A percentile compares a stretch with the other conserved stretches of the same genome.
Conservation (phyloP, 2,888 invertebrate genomes). For the Spilosoma lubricipeda region DNA sequence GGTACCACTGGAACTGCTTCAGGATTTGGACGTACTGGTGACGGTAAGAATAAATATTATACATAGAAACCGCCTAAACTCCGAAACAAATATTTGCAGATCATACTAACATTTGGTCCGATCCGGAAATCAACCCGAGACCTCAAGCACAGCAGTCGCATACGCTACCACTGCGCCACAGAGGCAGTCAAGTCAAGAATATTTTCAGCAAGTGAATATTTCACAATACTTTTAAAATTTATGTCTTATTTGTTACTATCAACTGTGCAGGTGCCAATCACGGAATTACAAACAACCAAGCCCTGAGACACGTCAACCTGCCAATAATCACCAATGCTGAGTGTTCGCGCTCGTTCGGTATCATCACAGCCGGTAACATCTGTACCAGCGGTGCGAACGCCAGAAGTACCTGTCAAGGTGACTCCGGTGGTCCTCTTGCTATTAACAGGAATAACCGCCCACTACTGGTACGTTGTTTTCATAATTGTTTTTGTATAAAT, state of each 20-base stretch:
- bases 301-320: constrained; percentile 13
- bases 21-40: constrained; percentile 59
- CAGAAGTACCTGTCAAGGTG: constrained; percentile 61
- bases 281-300: constrained; percentile 3
- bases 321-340: constrained; percentile 59
- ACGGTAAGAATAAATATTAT: too few species aligned
- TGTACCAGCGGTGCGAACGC: constrained; percentile 63
- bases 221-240: neutral
- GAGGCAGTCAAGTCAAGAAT: too few species aligned
- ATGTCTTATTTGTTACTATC: neutral
- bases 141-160: too few species aligned
- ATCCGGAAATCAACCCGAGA: too few species aligned
- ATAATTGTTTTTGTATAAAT: neutral
- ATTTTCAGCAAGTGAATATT: neutral
- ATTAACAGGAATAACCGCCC: neutral
- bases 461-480: constrained; percentile 12
- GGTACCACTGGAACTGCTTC: constrained; percentile 52
- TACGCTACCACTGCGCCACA: too few species aligned
- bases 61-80: too few species aligned
- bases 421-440: constrained; percentile 71
- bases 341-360: constrained; percentile 49
- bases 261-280: neutral
- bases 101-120: too few species aligned
- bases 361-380: constrained; percentile 59
- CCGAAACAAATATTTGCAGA: too few species aligned